Evolutionary conservation across 1,140 invertebrate genomes (phyloP).

Genomic region (Drosophila bipectinata): DNA sequence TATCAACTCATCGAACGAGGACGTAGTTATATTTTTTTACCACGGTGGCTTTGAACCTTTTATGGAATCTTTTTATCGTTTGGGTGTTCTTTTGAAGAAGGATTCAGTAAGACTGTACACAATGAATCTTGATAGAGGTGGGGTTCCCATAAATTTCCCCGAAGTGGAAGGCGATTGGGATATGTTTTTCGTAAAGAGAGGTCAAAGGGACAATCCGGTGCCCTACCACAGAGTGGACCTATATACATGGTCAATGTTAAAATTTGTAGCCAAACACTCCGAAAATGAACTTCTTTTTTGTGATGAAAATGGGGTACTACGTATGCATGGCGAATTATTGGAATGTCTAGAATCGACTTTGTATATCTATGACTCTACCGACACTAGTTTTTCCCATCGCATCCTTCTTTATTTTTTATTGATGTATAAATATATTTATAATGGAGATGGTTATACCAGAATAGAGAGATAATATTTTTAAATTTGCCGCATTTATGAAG

Average conservation of each 20-base stretch:
- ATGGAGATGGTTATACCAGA: too few relatives aligned
- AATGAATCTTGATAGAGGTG: constrained; percentile 20
- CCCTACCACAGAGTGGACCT: neutral
- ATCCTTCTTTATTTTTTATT: too few relatives aligned
- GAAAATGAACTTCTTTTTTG: constrained; percentile 24
- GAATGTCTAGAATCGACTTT: too few relatives aligned
- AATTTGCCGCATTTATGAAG: too few relatives aligned
- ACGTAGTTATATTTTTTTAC: constrained; percentile 35
- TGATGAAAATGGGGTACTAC: neutral
- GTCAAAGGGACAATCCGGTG: constrained; percentile 16
- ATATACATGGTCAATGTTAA: neutral
- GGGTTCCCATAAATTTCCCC: constrained; percentile 33
- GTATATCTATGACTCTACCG: too few relatives aligned
- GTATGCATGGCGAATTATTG: too few relatives aligned
- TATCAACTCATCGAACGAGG: constrained; percentile 23
- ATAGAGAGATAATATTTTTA: too few relatives aligned
- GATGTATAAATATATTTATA: too few relatives aligned
- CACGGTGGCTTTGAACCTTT: neutral
- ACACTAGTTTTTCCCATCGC: too few relatives aligned
- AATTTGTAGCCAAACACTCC: constrained; percentile 17
- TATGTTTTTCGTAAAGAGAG: constrained; percentile 20
- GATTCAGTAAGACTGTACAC: constrained; percentile 30
- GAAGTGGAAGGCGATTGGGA: constrained; percentile 1
- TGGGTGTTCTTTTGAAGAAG: constrained; percentile 22
- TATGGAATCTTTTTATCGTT: neutral